Conservation (phyloP, 2,797 vertebrate species). For the Diplodus puntazzo region DNA sequence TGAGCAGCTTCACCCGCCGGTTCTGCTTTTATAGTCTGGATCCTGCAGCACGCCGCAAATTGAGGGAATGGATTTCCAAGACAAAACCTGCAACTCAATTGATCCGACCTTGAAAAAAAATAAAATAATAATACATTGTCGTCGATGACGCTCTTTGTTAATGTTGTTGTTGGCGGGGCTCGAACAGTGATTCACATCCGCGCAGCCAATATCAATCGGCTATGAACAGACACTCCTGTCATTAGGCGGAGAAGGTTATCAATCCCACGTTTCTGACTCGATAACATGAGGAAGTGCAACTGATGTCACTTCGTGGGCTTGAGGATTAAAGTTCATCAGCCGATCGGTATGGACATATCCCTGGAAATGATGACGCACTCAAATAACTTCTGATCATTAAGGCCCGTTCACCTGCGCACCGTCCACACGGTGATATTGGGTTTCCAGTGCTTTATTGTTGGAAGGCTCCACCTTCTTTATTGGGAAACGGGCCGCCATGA, state of each 20-base stretch:
- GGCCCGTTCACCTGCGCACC: slow-evolving; percentile 15
- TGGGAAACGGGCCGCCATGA: slow-evolving; percentile 70
- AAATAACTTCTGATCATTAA: slow-evolving; percentile 27
- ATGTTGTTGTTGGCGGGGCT: slow-evolving; percentile 56
- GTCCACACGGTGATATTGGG: slow-evolving; percentile 32
- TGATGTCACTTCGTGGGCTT: slow-evolving; percentile 17
- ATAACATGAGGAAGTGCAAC: slow-evolving; percentile 36
- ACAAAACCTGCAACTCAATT: slow-evolving; percentile 68
- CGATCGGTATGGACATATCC: slow-evolving; percentile 39
- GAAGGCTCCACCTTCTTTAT: slow-evolving; percentile 65
- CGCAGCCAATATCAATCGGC: slow-evolving; percentile 59
- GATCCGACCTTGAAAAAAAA: slow-evolving; percentile 68
- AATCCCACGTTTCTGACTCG: slow-evolving; percentile 46
- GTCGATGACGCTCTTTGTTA: slow-evolving; percentile 64
- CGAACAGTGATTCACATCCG: slow-evolving; percentile 56
- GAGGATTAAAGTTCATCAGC: slow-evolving; percentile 31
- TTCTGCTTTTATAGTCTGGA: slow-evolving; percentile 63
- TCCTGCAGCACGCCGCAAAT: slow-evolving; percentile 51
- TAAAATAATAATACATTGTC: slow-evolving; percentile 59
- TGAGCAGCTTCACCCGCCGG: slow-evolving; percentile 24
- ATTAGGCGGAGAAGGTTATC: slow-evolving; percentile 56
- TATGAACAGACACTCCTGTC: slow-evolving; percentile 57
- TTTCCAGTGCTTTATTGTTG: slow-evolving; percentile 68
- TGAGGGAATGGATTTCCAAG: slow-evolving; percentile 68
- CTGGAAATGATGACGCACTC: slow-evolving; percentile 34